Conservation (phyloP, 1,140 invertebrate species). For the Patella vulgata region DNA sequence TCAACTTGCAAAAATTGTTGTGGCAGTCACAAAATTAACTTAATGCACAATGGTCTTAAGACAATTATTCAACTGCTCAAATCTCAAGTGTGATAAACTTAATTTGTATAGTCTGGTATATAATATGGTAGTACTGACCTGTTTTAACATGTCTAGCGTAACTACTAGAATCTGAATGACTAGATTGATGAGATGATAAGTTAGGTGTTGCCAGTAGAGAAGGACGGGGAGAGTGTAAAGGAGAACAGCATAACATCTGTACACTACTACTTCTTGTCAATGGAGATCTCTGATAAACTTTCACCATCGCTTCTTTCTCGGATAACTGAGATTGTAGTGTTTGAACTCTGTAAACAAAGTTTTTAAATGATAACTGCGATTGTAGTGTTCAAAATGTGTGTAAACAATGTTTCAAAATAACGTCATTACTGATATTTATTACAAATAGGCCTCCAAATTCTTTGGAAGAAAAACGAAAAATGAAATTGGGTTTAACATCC, state of each 20-base stretch:
- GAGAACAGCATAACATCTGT: constrained; percentile 48
- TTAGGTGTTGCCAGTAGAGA: constrained; percentile 40
- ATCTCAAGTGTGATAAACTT: too few relatives aligned
- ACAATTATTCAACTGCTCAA: too few relatives aligned
- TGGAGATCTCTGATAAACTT: constrained; percentile 77
- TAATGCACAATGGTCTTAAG: too few relatives aligned
- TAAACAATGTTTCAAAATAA: background rate
- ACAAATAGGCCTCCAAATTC: too few relatives aligned
- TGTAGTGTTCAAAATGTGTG: too few relatives aligned
- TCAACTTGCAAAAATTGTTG: too few relatives aligned
- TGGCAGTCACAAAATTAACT: too few relatives aligned
- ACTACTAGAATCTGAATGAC: constrained; percentile 10
- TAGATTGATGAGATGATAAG: constrained; percentile 27
- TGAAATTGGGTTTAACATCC: too few relatives aligned
- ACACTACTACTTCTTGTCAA: constrained; percentile 45
- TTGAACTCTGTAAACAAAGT: constrained; percentile 75
- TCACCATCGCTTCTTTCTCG: constrained; percentile 90
- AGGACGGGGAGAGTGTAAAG: constrained; percentile 51
- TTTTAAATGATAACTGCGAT: constrained; percentile 8
- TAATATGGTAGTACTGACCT: constrained; percentile 39
- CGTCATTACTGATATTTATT: too few relatives aligned
- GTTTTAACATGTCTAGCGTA: constrained; percentile 46
- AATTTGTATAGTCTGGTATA: too few relatives aligned
- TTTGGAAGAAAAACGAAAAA: too few relatives aligned
- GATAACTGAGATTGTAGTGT: constrained; percentile 88